Evolutionary conservation across 2,888 invertebrate species (phyloP).

Genomic region (Zelleria hepariella): DNA sequence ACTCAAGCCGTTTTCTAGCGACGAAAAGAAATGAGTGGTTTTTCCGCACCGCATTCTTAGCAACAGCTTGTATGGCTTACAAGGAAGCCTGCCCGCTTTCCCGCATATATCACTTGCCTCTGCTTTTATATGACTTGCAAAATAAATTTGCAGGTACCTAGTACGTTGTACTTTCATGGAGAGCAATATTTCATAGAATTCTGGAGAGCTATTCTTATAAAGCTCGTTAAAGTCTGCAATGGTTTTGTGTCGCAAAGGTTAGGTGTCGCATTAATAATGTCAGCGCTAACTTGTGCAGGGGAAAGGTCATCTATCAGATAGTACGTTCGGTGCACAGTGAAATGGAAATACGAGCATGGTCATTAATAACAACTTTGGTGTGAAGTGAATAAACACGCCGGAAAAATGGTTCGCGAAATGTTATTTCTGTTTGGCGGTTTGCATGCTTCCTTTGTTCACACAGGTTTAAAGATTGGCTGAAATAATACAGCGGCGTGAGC

Average conservation of each 20-base stretch:
- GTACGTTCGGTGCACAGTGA: background rate
- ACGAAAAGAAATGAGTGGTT: slow-evolving; percentile 4
- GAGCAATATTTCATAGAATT: background rate
- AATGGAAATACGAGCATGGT: background rate
- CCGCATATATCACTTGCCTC: background rate
- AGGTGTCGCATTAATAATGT: background rate
- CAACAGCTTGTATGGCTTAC: background rate
- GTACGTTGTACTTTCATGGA: background rate
- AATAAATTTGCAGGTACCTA: background rate
- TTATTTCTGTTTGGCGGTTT: background rate
- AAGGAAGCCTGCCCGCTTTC: background rate
- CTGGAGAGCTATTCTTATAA: background rate
- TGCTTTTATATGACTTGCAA: background rate
- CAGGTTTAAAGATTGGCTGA: background rate
- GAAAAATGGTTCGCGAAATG: background rate
- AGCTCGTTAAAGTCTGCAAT: background rate
- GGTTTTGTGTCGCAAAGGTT: background rate
- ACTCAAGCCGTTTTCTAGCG: slow-evolving; percentile 18
- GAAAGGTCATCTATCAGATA: background rate
- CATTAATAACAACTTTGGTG: background rate
- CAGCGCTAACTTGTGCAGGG: background rate
- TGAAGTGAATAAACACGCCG: background rate
- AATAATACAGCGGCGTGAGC: background rate
- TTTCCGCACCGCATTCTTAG: slow-evolving; percentile 5
- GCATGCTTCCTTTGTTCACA: background rate